These are phyloP conservation scores for Nomada ruficornis DNA, from an alignment of 2,888 invertebrate genomes.

Conservation along the genomic window DNA sequence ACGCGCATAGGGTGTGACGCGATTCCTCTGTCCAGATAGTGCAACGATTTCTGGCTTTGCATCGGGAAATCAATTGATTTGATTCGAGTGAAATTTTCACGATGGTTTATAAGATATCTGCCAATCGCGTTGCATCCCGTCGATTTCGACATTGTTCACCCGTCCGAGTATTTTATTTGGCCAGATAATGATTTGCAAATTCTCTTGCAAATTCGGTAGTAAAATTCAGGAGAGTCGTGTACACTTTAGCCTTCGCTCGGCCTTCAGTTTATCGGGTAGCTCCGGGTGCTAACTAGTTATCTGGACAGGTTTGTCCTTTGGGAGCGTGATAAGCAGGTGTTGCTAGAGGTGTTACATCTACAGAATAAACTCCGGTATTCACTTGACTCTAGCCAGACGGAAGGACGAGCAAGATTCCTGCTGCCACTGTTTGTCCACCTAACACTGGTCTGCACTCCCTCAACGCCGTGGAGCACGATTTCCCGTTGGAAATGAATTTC, in stretches of 20 bases:
- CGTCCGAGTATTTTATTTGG: conserved; percentile 10
- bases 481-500: conserved; percentile 9
- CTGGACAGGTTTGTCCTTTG: conserved; percentile 23
- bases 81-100: no score
- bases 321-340: conserved; percentile 32
- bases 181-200: conserved; percentile 1
- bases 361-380: not conserved
- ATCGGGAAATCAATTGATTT: no score
- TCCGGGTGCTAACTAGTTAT: conserved; percentile 17
- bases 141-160: conserved; percentile 54
- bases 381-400: not conserved
- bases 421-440: not conserved
- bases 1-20: no score
- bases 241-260: not conserved
- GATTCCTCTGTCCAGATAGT: no score
- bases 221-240: not conserved
- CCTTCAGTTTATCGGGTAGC: conserved; percentile 15
- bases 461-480: not conserved
- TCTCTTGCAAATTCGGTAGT: not conserved
- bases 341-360: not conserved
- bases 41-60: not conserved
- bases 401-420: not conserved
- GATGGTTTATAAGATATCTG: no score
- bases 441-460: not conserved
- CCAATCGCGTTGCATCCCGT: no score